Evolutionary conservation across 2,888 invertebrate genomes (phyloP), one percentile per base, ranked within the genome.

Genomic region (Drosophila subsilvestris): DNA sequence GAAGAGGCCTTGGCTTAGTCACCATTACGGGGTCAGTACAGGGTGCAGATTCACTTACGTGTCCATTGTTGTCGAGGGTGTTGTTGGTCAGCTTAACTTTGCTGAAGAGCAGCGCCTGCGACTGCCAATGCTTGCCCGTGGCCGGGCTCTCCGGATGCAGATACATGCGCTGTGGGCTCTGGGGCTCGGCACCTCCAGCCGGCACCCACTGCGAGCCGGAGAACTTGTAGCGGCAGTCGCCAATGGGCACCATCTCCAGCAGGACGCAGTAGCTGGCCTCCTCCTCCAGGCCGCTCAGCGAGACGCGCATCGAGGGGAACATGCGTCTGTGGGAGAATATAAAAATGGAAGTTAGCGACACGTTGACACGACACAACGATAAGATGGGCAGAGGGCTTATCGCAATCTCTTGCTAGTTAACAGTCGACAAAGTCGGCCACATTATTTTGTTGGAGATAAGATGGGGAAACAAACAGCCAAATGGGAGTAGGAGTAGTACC

Each of bases 51-150:
- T 5, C 17, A 94, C 95, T 94, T 93, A 95, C 95, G 92, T 97
- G 96, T 84, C 95, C 96, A 77, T 94, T 94, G 57, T 95, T 94
- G 88, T 96, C 96, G 91, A 95, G 93, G 12, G 95, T 95, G 85
- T 96, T 97, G 90, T 98, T 98, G 22, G 98, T 98, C 25, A 98
- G 93, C 90, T 98, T 98, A 50, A 97, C 93, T 89, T 96, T 96
- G 90, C 95, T 95, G 89, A 97, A 97, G 12, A 94, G 94, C 58
- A 97, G 93, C 0, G 95, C 94, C 87, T 97, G 96, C 0, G 95
- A 95, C 92, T 96, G 97, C 97, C 97, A 97, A 86, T 96, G 95
- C 27, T 95, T 94, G 0, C 98, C 98, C 0, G 95, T 95, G 0
- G 97, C 96, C 0, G 97, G 97, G 0, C 96, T 96, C 84, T 97